Conservation (phyloP, 2,888 invertebrate species). For the Geotrupes spiniger region DNA sequence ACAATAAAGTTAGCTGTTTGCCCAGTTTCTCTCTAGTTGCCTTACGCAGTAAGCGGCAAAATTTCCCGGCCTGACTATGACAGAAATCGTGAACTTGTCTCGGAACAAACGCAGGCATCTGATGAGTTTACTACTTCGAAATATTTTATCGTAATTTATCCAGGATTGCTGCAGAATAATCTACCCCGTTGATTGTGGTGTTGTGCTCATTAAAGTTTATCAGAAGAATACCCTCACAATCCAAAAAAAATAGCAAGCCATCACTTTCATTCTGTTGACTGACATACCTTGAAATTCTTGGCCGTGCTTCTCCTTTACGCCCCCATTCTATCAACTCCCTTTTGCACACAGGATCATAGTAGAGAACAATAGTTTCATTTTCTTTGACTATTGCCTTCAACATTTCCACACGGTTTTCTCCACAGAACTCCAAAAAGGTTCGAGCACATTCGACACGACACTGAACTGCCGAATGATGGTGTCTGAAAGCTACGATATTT, state of each 20-base stretch:
- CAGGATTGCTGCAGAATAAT: too few relatives aligned
- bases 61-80: too few relatives aligned
- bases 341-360: conserved; percentile 10
- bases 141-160: too few relatives aligned
- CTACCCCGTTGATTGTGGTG: background rate
- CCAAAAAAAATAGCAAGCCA: background rate
- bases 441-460: background rate
- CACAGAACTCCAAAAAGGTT: conserved; percentile 1
- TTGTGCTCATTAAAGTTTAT: conserved; percentile 1
- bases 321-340: conserved; percentile 12
- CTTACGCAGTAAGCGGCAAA: too few relatives aligned
- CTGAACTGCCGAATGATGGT: background rate
- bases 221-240: background rate
- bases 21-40: too few relatives aligned
- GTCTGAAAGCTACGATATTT: background rate
- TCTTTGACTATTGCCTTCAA: conserved; percentile 5
- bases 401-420: conserved; percentile 1
- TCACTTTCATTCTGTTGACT: background rate
- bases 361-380: conserved; percentile 15
- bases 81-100: too few relatives aligned
- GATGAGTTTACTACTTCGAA: too few relatives aligned
- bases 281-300: background rate
- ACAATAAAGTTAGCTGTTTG: too few relatives aligned
- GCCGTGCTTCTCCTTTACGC: conserved; percentile 8
- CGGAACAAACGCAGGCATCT: too few relatives aligned